Evolutionary conservation across 1,140 invertebrate species (phyloP).

Genomic region (Hylaeus volcanicus): DNA sequence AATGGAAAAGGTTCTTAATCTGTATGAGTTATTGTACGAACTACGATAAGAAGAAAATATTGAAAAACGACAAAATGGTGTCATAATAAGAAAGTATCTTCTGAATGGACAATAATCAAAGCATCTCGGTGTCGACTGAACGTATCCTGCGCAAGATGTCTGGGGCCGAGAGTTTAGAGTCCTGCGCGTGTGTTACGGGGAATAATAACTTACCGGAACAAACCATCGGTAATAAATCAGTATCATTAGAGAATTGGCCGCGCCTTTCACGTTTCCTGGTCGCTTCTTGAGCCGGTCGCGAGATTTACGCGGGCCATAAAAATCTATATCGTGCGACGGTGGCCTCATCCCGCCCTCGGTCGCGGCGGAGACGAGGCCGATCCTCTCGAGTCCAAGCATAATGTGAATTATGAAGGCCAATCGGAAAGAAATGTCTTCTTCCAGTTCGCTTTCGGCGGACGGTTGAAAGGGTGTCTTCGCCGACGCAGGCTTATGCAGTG

Average conservation of each 20-base stretch:
- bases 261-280: constrained; percentile 58
- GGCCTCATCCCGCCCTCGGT: not conserved
- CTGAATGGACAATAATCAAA: not conserved
- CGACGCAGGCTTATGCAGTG: constrained; percentile 1
- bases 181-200: too few species aligned
- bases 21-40: too few species aligned
- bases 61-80: too few species aligned
- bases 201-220: constrained; percentile 53
- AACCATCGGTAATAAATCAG: constrained; percentile 59
- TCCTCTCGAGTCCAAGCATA: not conserved
- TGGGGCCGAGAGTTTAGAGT: too few species aligned
- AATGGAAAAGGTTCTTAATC: too few species aligned
- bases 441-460: constrained; percentile 21
- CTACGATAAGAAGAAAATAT: too few species aligned
- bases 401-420: constrained; percentile 54
- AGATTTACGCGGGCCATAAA: constrained; percentile 62
- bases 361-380: not conserved
- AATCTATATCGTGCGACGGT: constrained; percentile 54
- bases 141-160: constrained; percentile 27
- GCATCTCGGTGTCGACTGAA: not conserved
- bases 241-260: constrained; percentile 63
- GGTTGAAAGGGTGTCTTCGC: not conserved
- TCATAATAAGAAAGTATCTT: too few species aligned
- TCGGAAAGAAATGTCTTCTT: constrained; percentile 58
- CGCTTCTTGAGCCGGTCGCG: constrained; percentile 48